Base-by-base conservation (phyloP, 2,888 invertebrate genomes). In the Eilema sororculum region DNA sequence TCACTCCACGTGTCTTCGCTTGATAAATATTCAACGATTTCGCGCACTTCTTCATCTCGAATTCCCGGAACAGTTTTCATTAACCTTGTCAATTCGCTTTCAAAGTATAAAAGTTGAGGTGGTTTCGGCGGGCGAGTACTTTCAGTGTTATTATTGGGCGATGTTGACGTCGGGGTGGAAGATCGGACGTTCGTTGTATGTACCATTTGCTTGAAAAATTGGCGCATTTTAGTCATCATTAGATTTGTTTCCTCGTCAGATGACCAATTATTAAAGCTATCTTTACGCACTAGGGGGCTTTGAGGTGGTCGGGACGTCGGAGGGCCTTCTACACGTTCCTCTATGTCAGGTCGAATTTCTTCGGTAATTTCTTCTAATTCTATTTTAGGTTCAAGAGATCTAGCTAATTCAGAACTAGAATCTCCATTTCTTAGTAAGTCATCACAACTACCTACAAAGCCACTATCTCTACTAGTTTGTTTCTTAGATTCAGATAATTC, bases 61-160 rank as follows among this genome's bases (percentile, higher is more conserved):
- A 98, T 98, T 33, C 98, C 98, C 0, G 98, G 98, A 60, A 98
- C 98, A 0, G 98, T 98, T 95, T 98, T 98, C 98, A 98, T 98
- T 79, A 98, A 93, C 72, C 98, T 96, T 0, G 98, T 98, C 65
- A 98, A 91, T 93, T 98, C 98, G 83, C 97, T 98, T 95, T 98
- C 98, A 84, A 98, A 98, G 87, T 98, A 98, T 20, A 98, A 96
- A 77, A 98, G 92, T 86, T 98, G 98, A 0, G 98, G 98, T 24
- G 98, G 98, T 90, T 98, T 98, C 33, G 96, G 96, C 33, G 97
- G 96, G 75, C 96, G 96, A 6, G 96, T 91, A 82, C 96, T 96
- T 62, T 97, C 97, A 61, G 96, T 95, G 75, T 96, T 96, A 0
- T 68, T 62, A 0, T 68, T 62, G 5, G 68, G 30, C 22, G 96